Conservation (phyloP, 2,797 vertebrate species). For the Dendrocincla fuliginosa region DNA sequence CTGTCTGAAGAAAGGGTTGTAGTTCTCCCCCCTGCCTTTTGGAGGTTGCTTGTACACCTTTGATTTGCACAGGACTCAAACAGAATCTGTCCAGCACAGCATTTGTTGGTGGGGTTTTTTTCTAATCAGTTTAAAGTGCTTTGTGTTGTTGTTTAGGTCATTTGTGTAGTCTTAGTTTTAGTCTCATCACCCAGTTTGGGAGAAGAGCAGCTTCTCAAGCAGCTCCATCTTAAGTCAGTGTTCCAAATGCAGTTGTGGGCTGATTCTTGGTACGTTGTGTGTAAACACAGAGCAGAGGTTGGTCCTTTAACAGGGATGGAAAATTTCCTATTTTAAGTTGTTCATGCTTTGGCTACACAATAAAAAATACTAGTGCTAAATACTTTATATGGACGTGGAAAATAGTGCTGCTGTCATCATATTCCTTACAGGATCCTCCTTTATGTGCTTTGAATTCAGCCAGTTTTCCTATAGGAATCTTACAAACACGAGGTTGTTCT, state of each 20-base stretch:
- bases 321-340: background rate
- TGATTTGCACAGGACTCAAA: background rate
- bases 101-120: background rate
- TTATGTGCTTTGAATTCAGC: background rate
- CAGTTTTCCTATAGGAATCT: background rate
- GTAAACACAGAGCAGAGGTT: background rate
- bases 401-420: background rate
- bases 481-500: background rate
- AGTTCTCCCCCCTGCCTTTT: accelerated
- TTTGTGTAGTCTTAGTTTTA: background rate
- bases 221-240: background rate
- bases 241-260: background rate
- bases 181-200: background rate
- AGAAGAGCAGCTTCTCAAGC: background rate
- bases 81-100: background rate
- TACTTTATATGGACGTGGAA: background rate
- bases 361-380: background rate
- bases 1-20: background rate
- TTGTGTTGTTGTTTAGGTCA: background rate
- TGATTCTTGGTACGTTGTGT: background rate
- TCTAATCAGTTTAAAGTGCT: background rate
- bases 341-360: background rate
- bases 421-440: background rate
- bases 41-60: background rate
- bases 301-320: background rate